Evolutionary conservation across 2,797 vertebrate genomes (phyloP).

Genomic region (Tinamus major): DNA sequence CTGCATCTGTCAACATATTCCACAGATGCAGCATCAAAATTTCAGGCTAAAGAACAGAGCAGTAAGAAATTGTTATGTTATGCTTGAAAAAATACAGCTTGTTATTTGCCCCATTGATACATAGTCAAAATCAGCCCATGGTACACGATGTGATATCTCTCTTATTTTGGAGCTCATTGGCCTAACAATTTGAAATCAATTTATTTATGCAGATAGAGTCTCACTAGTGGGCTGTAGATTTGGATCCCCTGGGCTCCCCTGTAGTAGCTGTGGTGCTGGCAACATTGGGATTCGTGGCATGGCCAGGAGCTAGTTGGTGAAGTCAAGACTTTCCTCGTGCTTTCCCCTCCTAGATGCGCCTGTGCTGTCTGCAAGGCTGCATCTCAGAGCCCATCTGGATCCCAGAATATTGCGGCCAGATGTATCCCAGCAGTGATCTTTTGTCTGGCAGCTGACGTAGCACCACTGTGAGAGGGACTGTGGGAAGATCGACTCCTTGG

Average conservation of each 20-base stretch:
- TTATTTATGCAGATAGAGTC: background rate
- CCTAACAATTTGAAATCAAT: background rate
- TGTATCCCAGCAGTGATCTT: fast-evolving
- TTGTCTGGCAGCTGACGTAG: background rate
- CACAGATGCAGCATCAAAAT: background rate
- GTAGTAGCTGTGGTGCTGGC: background rate
- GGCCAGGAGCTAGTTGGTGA: fast-evolving
- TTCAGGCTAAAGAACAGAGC: background rate
- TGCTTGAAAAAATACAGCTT: background rate
- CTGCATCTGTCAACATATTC: background rate
- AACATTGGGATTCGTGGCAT: background rate
- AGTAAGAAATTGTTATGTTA: background rate
- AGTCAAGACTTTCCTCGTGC: background rate
- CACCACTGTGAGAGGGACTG: fast-evolving
- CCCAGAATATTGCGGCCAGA: background rate
- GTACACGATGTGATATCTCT: fast-evolving
- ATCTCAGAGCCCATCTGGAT: background rate
- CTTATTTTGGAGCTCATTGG: background rate
- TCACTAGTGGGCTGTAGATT: background rate
- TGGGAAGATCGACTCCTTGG: background rate
- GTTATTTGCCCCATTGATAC: background rate
- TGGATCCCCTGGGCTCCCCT: background rate
- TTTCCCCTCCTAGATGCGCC: background rate
- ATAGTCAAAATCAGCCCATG: background rate
- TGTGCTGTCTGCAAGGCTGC: background rate